Percentiles rank a stretch among this genome's conserved stretches.
Conservation (phyloP, 2,113 vertebrate species). For the Cinclus mexicanus region DNA sequence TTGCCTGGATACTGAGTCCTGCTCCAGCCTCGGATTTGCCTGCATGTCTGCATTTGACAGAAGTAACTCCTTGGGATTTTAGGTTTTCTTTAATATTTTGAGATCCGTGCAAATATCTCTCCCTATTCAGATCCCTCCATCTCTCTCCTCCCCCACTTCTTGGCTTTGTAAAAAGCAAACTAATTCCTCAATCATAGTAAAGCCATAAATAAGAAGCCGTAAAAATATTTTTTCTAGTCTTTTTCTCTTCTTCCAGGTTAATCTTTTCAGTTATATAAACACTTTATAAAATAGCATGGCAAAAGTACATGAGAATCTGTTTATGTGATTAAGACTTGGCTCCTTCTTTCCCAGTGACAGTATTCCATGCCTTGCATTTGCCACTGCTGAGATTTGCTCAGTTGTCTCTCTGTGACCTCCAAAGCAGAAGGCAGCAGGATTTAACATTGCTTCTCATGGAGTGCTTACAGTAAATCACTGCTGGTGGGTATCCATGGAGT, state of each 20-base stretch:
- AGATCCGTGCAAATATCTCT: neutral
- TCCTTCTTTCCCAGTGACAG: neutral
- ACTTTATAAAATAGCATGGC: neutral
- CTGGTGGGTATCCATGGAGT: neutral
- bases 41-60: neutral
- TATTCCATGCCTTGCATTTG: neutral
- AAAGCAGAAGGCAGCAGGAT: neutral
- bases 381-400: neutral
- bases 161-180: neutral
- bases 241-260: neutral
- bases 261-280: slow-evolving; percentile 36
- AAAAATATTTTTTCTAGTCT: neutral
- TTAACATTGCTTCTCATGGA: neutral
- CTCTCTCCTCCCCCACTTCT: neutral
- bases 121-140: neutral
- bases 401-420: neutral
- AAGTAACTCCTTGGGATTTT: neutral
- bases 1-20: slow-evolving; percentile 50
- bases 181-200: neutral
- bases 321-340: slow-evolving; percentile 33
- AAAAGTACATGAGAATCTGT: slow-evolving; percentile 24
- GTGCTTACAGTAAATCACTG: neutral
- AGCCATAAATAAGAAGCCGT: neutral
- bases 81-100: slow-evolving; percentile 32
- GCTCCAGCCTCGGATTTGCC: slow-evolving; percentile 13